Conservation (phyloP, 2,888 invertebrate species). For the Cerastoderma edule region DNA sequence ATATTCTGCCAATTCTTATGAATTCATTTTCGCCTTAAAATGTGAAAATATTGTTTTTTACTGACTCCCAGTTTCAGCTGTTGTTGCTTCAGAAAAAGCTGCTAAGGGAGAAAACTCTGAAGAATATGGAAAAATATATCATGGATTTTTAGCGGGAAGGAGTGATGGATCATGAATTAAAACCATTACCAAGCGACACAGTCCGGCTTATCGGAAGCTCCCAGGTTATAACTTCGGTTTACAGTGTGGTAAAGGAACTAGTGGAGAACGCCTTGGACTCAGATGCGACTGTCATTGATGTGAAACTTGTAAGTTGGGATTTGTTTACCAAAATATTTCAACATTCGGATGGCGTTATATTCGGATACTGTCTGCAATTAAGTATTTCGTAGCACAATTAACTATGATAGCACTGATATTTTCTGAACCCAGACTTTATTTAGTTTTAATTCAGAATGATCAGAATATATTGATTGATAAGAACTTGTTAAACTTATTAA, state of each 20-base stretch:
- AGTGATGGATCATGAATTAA: slow-evolving; percentile 30
- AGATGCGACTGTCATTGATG: slow-evolving; percentile 72
- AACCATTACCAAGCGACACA: slow-evolving; percentile 83
- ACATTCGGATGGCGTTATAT: background rate
- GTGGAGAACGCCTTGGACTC: slow-evolving; percentile 81
- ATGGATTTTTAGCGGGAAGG: slow-evolving; percentile 22
- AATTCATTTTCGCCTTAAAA: too few relatives aligned
- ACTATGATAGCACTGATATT: too few relatives aligned
- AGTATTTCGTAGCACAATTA: too few relatives aligned
- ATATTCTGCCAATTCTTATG: slow-evolving; percentile 24
- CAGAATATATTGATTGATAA: too few relatives aligned
- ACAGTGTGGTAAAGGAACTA: slow-evolving; percentile 80
- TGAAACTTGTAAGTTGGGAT: slow-evolving; percentile 77
- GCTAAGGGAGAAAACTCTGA: too few relatives aligned
- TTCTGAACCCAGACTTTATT: too few relatives aligned
- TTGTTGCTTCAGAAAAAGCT: too few relatives aligned
- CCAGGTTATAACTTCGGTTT: slow-evolving; percentile 86
- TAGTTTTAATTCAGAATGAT: too few relatives aligned
- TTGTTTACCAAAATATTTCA: slow-evolving; percentile 8
- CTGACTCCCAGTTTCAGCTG: too few relatives aligned
- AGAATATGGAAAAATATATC: background rate
- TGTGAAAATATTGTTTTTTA: too few relatives aligned
- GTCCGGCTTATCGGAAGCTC: slow-evolving; percentile 85
- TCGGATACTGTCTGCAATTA: background rate
- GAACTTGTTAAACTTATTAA: too few relatives aligned